Evolutionary conservation across 2,888 invertebrate genomes (phyloP), one percentile per base, ranked within the genome.

Genomic region (Brachyptera risi): DNA sequence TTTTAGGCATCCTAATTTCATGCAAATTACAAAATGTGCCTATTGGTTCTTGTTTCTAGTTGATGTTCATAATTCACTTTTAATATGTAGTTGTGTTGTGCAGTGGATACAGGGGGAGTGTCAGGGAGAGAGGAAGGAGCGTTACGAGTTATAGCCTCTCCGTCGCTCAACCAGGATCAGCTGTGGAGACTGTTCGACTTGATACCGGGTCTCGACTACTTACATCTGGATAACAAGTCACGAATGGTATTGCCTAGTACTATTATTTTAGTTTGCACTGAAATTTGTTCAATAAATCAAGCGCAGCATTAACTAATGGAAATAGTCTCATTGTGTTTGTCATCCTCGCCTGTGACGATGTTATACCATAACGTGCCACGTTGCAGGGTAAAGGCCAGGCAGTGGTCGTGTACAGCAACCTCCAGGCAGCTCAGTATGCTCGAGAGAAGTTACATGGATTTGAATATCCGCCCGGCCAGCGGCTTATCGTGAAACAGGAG

Each of bases 381-480:
- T n/a, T n/a, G n/a, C 54, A 62, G 66, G 65, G 63, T 24, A 66
- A 67, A 67, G 78, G 83, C 70, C 68, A 83, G 65, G 88, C 85
- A 0, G 81, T 83, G 62, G 87, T 87, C 7, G 84, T 88, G 5
- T 91, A 90, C 72, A 83, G 83, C 63, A 84, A 82, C 69, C 79
- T 86, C 1, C 85, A 86, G 69, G 86, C 88, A 21, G 85, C 85
- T 47, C 76, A 83, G 0, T 88, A 90, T 76, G 90, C 89, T 50
- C 84, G 87, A 68, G 89, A 92, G 67, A 94, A 94, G 75, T 79
- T 96, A 47, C 88, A 95, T 73, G 89, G 90, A 2, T 89, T 96
- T 74, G 95, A 96, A 74, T 96, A 94, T 76, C 95, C 96, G 0
- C 89, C 91, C 21, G 94, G 94, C 17, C 85, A 87, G 70, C 82